Evolutionary conservation across 2,797 vertebrate species (phyloP), one percentile per base, ranked within the genome.

Genomic region (Brachymystax lenok): DNA sequence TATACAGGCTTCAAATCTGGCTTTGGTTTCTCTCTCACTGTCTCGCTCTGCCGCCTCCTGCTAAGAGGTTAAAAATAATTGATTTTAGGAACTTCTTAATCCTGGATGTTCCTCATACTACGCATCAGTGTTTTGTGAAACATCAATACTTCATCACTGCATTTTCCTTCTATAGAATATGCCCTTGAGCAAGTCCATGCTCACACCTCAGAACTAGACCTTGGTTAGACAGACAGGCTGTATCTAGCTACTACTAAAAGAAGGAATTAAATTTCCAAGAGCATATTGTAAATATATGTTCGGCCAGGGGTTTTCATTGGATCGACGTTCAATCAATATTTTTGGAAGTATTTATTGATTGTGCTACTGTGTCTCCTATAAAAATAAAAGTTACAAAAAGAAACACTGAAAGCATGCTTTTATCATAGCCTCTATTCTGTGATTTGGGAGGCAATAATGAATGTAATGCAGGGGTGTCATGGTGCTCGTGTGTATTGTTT

Each of bases 311-410:
- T 67, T 61, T 67, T 17, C 64, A 67, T 28, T 67, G 66, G 66
- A 33, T 33, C 66, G 1, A 30, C 6, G 66, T 76, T 66, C 10
- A 10, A 46, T 69, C 10, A 69, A 46, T 74, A 66, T 64, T 77
- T 28, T 46, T 71, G 5, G 19, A 69, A 24, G 21, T 87, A 88
- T 88, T 90, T 89, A 88, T 90, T 90, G 76, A 85, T 82, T 35
- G 69, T 83, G 63, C 30, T 78, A 81, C 72, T 80, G 79, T 80
- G 70, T 84, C 79, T 77, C 78, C 76, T 82, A 76, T 63, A 14
- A 66, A 51, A 63, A 63, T 40, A 46, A 69, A 77, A 69, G 56
- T 73, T 78, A 75, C 74, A 67, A 56, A 67, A 54, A 52, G 14
- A 67, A 71, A 73, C 21, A 19, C 21, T 28, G 73, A 76, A 71